Evolutionary conservation across 2,797 vertebrate genomes (phyloP).

Genomic region (Yasuhikotakia modesta): DNA sequence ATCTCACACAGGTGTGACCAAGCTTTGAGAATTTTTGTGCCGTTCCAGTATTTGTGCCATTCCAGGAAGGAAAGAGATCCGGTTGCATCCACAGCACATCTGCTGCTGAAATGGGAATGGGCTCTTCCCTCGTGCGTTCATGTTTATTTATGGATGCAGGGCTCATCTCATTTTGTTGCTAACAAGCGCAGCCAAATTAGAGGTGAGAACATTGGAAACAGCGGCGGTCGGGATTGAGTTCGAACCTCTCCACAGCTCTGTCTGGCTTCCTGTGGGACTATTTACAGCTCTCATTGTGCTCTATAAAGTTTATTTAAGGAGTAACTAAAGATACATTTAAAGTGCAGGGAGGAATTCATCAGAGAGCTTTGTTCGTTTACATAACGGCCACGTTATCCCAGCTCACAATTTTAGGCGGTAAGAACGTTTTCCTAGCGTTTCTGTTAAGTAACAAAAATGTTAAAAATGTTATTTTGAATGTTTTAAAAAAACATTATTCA

Average conservation of each 20-base stretch:
- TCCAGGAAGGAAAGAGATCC: slow-evolving; percentile 22
- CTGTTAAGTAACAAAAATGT: no score
- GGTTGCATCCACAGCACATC: slow-evolving; percentile 55
- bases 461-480: no score
- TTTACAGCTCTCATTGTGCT: slow-evolving; percentile 40
- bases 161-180: slow-evolving; percentile 69
- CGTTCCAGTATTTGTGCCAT: slow-evolving; percentile 18
- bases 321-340: slow-evolving; percentile 22
- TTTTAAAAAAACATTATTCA: no score
- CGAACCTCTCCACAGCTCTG: slow-evolving; percentile 53
- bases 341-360: slow-evolving; percentile 16
- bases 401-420: neutral
- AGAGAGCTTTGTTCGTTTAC: slow-evolving; percentile 26
- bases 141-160: slow-evolving; percentile 76
- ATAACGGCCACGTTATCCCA: neutral
- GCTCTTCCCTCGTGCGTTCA: slow-evolving; percentile 62
- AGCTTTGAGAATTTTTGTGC: slow-evolving; percentile 26
- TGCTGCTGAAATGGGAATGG: slow-evolving; percentile 68
- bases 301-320: slow-evolving; percentile 42
- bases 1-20: slow-evolving; percentile 35
- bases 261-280: slow-evolving; percentile 32
- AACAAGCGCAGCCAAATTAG: slow-evolving; percentile 72
- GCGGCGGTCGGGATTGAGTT: slow-evolving; percentile 57
- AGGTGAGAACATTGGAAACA: slow-evolving; percentile 70
- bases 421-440: no score